Base-by-base conservation (phyloP, 2,888 invertebrate genomes). In the Choristoneura rosaceana region DNA sequence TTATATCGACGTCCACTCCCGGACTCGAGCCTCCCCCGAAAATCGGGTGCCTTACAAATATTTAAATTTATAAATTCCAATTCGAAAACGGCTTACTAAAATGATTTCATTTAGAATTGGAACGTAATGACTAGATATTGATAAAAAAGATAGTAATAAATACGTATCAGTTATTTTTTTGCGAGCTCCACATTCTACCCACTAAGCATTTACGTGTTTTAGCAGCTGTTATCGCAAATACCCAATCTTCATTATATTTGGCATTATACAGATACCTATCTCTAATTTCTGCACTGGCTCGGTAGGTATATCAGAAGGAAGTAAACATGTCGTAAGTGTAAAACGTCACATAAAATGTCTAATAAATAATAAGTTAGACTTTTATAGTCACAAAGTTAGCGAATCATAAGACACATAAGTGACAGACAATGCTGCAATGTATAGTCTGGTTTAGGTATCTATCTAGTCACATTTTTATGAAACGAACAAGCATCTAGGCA, bases 231-330 rank as follows among this genome's bases (percentile, higher is more conserved):
- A 70, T 59, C 38, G 38, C 47, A 64, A 34, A 62, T 14, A 64
- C 59, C 38, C 63, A 70, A 70, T 64, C 63, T 70, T 33, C 38
- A 59, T 64, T 38, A 47, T 38, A 47, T 63, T 70, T 58, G 50
- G 25, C n/a, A 17, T 41, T 25, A 61, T 47, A 59, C 17, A 45
- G 8, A 3, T 47, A 47, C n/a, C n/a, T n/a, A n/a, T n/a, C n/a
- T 14, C 15, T 38, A 50, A 33, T 17, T 63, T 63, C 14, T 45
- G 10, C 15, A 63, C 59, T 58, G 14, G 25, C 3, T 52, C n/a
- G 50, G 50, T 60, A 33, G 5, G 33, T 60, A 41, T 68, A 67
- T 47, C 33, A 17, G 60, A 38, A 45, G 41, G 38, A 41, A 15
- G 41, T 69, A 69, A 69, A 62, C 62, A 69, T 41, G 61, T n/a